Conservation (phyloP, 2,113 vertebrate species). For the Phaetusa simplex region DNA sequence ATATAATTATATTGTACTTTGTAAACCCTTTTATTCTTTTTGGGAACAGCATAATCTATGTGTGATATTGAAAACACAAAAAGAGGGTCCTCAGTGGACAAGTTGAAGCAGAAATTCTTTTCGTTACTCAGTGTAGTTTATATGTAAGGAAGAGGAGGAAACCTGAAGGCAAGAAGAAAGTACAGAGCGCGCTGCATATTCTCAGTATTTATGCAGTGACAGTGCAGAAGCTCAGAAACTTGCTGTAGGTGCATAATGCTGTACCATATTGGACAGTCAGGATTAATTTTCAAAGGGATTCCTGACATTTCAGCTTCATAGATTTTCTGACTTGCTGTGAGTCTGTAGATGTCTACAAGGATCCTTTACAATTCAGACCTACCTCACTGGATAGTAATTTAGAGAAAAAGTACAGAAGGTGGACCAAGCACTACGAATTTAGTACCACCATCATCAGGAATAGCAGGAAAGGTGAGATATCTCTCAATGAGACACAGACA, state of each 20-base stretch:
- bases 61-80: constrained; percentile 61
- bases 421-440: neutral
- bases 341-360: neutral
- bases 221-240: neutral
- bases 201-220: neutral
- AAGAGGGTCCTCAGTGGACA: neutral
- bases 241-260: accelerated
- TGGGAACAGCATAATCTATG: constrained; percentile 22
- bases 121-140: neutral
- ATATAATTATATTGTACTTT: constrained; percentile 47
- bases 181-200: neutral
- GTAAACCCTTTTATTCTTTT: constrained; percentile 62
- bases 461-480: neutral
- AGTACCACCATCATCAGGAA: neutral
- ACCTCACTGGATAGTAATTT: neutral
- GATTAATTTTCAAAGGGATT: neutral
- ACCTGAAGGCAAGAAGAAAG: neutral
- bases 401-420: neutral
- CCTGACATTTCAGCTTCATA: neutral
- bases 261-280: neutral
- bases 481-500: neutral
- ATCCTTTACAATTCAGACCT: neutral
- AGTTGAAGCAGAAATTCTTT: constrained; percentile 40
- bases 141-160: neutral
- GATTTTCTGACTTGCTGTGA: neutral